Percentiles rank a stretch among this genome's conserved stretches.
phyloP scores from a whole-genome alignment of 2,888 invertebrate species.

The Eupithecia tripunctaria region DNA sequence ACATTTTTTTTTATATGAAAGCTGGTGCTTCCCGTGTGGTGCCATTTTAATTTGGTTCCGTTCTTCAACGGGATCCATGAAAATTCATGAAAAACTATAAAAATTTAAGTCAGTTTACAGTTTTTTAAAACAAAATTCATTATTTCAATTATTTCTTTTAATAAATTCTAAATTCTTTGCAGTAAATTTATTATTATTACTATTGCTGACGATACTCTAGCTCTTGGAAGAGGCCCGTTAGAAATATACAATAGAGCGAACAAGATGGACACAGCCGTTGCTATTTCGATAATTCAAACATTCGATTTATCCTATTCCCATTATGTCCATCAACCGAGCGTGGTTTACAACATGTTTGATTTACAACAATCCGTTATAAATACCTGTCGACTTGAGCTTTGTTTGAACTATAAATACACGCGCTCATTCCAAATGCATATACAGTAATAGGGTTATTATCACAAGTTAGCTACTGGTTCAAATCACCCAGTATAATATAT shows the following conservation, averaged over 20 bases:
- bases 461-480: background rate
- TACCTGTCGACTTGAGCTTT: conserved; percentile 19
- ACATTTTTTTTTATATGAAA: no score
- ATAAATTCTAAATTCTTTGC: no score
- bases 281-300: conserved; percentile 14
- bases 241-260: background rate
- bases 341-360: conserved; percentile 15
- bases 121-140: no score
- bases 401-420: conserved; percentile 51
- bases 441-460: conserved; percentile 45
- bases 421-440: conserved; percentile 57
- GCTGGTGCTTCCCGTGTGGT: no score
- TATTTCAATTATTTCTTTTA: no score
- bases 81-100: no score
- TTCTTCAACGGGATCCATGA: no score
- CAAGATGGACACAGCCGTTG: conserved; percentile 15
- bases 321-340: conserved; percentile 12
- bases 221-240: background rate
- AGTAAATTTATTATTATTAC: no score
- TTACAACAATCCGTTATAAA: conserved; percentile 16
- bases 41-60: no score
- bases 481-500: background rate
- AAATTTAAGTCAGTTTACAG: no score
- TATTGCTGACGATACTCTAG: background rate
- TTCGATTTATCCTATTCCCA: conserved; percentile 13